A percentile compares a stretch with the other conserved stretches of the same genome.
These are phyloP conservation scores for Teleogryllus oceanicus DNA, from an alignment of 2,888 invertebrate genomes.

Conservation along the genomic window DNA sequence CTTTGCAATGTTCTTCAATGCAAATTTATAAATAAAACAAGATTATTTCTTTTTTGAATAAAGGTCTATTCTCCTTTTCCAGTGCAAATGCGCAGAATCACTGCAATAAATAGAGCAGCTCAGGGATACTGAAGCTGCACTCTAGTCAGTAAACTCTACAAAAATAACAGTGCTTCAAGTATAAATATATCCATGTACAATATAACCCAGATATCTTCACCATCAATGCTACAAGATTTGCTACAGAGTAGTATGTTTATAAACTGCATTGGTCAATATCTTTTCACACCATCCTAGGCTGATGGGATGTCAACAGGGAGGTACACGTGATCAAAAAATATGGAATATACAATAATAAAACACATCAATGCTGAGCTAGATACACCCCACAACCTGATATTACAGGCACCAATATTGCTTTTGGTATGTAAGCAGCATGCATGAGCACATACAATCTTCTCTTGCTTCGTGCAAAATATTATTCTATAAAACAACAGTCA, in stretches of 20 bases:
- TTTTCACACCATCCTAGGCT: too few relatives aligned
- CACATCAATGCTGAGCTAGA: neutral
- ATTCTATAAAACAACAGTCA: neutral
- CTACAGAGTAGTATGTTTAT: neutral
- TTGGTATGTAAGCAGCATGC: neutral
- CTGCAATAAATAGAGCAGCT: slow-evolving; percentile 8
- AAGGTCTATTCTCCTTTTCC: neutral
- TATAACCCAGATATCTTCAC: neutral
- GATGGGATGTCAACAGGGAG: neutral
- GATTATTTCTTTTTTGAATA: neutral
- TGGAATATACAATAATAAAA: slow-evolving; percentile 3
- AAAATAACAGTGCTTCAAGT: slow-evolving; percentile 4
- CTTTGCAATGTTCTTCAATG: too few relatives aligned
- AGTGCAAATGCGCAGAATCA: slow-evolving; percentile 5
- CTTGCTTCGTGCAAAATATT: neutral
- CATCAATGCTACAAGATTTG: neutral
- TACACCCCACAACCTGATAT: neutral
- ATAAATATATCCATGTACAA: slow-evolving; percentile 11
- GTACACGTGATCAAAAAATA: neutral
- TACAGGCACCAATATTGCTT: slow-evolving; percentile 18
- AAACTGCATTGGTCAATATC: too few relatives aligned
- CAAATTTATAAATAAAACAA: neutral
- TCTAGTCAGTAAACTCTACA: slow-evolving; percentile 1
- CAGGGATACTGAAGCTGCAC: neutral
- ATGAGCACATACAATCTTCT: neutral